Evolutionary conservation across 1,140 invertebrate genomes (phyloP).

Genomic region (Lordiphosa mommai): DNA sequence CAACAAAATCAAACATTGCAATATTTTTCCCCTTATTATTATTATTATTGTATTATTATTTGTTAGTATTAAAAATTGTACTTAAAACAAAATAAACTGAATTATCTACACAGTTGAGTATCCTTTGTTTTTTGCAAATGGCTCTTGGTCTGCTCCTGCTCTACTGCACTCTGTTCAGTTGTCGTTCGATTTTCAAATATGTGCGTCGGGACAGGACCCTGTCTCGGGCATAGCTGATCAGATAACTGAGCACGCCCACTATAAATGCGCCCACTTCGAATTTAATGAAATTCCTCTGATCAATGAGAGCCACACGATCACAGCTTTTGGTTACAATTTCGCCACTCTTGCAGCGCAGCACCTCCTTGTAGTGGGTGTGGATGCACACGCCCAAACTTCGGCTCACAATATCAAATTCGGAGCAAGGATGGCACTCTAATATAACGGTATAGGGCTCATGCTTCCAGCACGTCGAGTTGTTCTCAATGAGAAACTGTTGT

Average conservation of each 20-base stretch:
- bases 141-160: neutral
- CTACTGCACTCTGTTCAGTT: slow-evolving; percentile 80
- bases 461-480: slow-evolving; percentile 87
- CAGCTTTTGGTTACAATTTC: slow-evolving; percentile 86
- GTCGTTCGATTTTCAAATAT: slow-evolving; percentile 80
- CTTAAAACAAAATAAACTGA: slow-evolving; percentile 69
- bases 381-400: slow-evolving; percentile 86
- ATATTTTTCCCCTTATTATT: slow-evolving; percentile 42
- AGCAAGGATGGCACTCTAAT: slow-evolving; percentile 89
- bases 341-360: slow-evolving; percentile 85
- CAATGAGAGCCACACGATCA: slow-evolving; percentile 85
- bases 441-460: slow-evolving; percentile 86
- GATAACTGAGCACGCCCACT: slow-evolving; percentile 82
- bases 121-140: slow-evolving; percentile 28
- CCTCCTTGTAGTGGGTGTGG: slow-evolving; percentile 86
- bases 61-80: slow-evolving; percentile 50
- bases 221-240: slow-evolving; percentile 64
- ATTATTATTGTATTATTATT: slow-evolving; percentile 24
- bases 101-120: slow-evolving; percentile 60
- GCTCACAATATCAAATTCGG: slow-evolving; percentile 87
- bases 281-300: slow-evolving; percentile 90
- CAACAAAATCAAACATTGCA: slow-evolving; percentile 41
- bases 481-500: slow-evolving; percentile 84
- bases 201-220: slow-evolving; percentile 79
- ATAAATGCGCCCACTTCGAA: slow-evolving; percentile 89